These are phyloP conservation scores for Cerastoderma edule DNA, from an alignment of 2,888 invertebrate genomes.

Conservation along the genomic window DNA sequence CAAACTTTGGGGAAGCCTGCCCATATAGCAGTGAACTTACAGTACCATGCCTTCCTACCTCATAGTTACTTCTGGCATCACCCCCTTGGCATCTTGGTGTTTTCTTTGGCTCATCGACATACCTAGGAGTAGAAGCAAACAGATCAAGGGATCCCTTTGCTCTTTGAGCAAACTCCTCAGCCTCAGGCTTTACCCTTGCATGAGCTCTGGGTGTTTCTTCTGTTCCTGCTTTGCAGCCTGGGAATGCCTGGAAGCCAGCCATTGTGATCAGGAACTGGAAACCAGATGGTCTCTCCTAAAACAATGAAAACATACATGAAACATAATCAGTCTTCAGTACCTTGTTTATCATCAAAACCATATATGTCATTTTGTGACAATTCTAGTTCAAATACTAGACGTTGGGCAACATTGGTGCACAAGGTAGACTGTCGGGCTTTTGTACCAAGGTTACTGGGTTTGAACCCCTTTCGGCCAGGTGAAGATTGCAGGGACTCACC, in stretches of 20 bases:
- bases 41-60: slow-evolving; percentile 71
- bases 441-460: no score
- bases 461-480: no score
- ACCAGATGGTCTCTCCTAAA: background rate
- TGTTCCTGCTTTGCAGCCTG: slow-evolving; percentile 71
- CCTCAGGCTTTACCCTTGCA: slow-evolving; percentile 76
- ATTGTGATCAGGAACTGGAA: slow-evolving; percentile 2
- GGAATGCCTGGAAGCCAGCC: slow-evolving; percentile 65
- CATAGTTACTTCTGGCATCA: slow-evolving; percentile 69
- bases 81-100: slow-evolving; percentile 69
- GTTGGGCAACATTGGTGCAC: no score
- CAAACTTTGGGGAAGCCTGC: slow-evolving; percentile 67
- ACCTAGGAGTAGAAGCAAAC: slow-evolving; percentile 64
- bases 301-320: no score
- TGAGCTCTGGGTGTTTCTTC: slow-evolving; percentile 66
- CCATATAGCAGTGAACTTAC: slow-evolving; percentile 70
- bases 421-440: no score
- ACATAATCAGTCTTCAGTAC: no score
- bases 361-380: no score
- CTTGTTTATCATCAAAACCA: no score
- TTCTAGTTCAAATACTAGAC: no score
- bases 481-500: no score
- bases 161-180: slow-evolving; percentile 73
- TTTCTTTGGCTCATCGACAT: slow-evolving; percentile 59
- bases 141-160: slow-evolving; percentile 72